phyloP scores from a whole-genome alignment of 1,140 invertebrate species.

The Magallana ariakensis region DNA sequence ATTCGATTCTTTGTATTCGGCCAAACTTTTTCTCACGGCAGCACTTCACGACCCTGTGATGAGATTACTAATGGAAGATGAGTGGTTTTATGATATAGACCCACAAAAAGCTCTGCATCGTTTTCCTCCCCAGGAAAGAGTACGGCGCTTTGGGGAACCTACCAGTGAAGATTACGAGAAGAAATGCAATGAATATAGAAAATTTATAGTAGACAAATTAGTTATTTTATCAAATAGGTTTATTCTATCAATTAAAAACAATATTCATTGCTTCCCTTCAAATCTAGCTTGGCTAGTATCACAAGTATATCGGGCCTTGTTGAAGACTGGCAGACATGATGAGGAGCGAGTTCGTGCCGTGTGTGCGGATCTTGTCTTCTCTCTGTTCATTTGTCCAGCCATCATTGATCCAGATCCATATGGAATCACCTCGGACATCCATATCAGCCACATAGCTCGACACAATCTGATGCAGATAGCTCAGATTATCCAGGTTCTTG shows the following conservation, averaged over 20 bases:
- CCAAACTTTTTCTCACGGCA: conserved; percentile 94
- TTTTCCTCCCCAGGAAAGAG: conserved; percentile 86
- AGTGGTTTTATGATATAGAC: conserved; percentile 95
- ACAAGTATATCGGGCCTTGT: conserved; percentile 81
- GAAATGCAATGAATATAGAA: conserved; percentile 87
- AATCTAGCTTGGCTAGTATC: conserved; percentile 83
- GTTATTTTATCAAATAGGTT: conserved; percentile 90
- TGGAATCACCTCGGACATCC: conserved; percentile 93
- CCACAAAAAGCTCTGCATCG: conserved; percentile 90
- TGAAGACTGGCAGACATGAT: conserved; percentile 83
- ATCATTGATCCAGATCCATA: conserved; percentile 97
- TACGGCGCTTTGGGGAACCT: conserved; percentile 89
- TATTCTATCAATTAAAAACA: conserved; percentile 90
- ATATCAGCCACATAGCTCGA: conserved; percentile 93
- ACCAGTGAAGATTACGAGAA: conserved; percentile 85
- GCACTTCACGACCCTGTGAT: conserved; percentile 95
- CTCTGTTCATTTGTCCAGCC: conserved; percentile 96
- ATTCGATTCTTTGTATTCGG: conserved; percentile 93
- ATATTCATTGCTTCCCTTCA: conserved; percentile 95
- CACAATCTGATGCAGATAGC: conserved; percentile 89
- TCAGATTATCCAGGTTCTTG: conserved; percentile 94
- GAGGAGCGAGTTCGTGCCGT: conserved; percentile 82
- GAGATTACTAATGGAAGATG: conserved; percentile 94
- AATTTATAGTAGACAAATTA: conserved; percentile 86
- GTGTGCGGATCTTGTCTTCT: conserved; percentile 95